Evolutionary conservation across 2,797 vertebrate species (phyloP).

Genomic region (Hippopotamyrus pictus): DNA sequence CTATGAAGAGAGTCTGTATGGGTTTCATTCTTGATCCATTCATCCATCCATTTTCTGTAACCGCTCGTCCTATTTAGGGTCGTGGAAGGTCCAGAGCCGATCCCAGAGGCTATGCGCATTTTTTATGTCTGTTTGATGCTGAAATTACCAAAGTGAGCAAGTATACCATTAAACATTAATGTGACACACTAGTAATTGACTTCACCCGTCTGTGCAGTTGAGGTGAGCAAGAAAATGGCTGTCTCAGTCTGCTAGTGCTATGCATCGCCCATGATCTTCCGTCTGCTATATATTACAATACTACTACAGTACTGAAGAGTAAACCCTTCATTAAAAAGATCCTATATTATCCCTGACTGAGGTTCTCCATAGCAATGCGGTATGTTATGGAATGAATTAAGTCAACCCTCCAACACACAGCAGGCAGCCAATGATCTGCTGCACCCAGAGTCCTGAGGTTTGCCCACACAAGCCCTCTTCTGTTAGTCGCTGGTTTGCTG

Average conservation of each 20-base stretch:
- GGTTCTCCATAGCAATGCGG: neutral
- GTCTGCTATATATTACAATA: neutral
- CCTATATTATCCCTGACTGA: neutral
- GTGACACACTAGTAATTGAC: neutral
- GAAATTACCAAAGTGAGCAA: neutral
- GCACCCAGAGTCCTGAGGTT: neutral
- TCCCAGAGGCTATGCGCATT: neutral
- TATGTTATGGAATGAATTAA: conserved; percentile 7
- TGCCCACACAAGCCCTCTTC: neutral
- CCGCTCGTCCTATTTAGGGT: neutral
- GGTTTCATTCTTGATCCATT: neutral
- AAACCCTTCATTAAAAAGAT: neutral
- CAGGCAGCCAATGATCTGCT: neutral
- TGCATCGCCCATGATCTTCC: neutral
- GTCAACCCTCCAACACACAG: neutral
- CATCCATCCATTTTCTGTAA: neutral
- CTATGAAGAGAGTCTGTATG: neutral
- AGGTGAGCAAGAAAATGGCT: neutral
- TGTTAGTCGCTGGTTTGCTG: neutral
- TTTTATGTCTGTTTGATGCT: neutral
- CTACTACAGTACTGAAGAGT: neutral
- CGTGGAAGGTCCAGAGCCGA: neutral
- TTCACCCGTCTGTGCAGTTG: neutral
- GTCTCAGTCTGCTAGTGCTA: neutral
- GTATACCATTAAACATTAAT: neutral